Conservation (phyloP, 92 coral and sea anemone genomes). For the Zoanthus sansibaricus region DNA sequence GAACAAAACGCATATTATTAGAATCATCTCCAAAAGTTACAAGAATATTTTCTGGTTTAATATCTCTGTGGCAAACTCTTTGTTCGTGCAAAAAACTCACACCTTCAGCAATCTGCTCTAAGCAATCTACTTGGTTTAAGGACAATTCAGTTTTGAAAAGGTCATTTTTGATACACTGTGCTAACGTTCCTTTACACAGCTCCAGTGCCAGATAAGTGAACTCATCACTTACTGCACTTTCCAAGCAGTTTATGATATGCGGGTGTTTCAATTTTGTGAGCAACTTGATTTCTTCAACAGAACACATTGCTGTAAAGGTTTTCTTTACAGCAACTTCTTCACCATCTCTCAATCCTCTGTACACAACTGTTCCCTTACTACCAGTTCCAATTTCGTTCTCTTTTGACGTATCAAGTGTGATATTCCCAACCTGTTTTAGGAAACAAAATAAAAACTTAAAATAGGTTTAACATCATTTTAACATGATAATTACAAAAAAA, state of each 20-base stretch:
- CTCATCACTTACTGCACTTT: background rate
- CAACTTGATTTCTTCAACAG: background rate
- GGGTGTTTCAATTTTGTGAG: slow-evolving; percentile 1
- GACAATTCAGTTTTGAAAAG: slow-evolving; percentile 23
- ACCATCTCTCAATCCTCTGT: slow-evolving; percentile 19
- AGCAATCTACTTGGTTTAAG: background rate
- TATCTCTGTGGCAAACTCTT: slow-evolving; percentile 23
- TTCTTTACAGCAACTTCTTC: slow-evolving; percentile 27
- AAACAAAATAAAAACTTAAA: background rate
- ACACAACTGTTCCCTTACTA: slow-evolving; percentile 37
- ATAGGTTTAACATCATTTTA: too few species aligned
- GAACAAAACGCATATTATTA: background rate
- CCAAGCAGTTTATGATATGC: slow-evolving; percentile 8
- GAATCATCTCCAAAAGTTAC: background rate
- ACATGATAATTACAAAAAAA: too few species aligned
- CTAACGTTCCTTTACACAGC: slow-evolving; percentile 17
- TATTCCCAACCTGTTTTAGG: background rate
- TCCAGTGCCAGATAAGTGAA: slow-evolving; percentile 30
- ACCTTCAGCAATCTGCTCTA: slow-evolving; percentile 23
- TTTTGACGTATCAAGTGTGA: slow-evolving; percentile 22
- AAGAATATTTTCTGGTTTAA: slow-evolving; percentile 40
- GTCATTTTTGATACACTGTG: slow-evolving; percentile 10
- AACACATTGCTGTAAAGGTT: background rate
- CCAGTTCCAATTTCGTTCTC: background rate
- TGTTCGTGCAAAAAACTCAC: background rate